phyloP scores from a whole-genome alignment of 2,797 vertebrate genomes.

The Takifugu ocellatus region DNA sequence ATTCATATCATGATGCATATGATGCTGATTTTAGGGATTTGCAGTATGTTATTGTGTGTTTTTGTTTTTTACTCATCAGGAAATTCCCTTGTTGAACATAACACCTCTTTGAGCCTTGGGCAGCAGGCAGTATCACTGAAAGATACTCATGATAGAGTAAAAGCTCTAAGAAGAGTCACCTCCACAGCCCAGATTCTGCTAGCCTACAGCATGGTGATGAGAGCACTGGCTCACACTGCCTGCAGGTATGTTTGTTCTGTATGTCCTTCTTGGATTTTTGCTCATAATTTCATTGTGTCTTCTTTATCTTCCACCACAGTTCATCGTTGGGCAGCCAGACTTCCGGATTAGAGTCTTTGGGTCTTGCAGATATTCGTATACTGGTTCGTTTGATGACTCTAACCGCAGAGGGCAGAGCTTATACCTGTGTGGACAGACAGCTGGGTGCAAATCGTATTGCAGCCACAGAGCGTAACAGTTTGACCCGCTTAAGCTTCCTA shows the following conservation, averaged over 20 bases:
- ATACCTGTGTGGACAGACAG: conserved; percentile 62
- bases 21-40: no score
- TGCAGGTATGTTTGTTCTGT: conserved; percentile 60
- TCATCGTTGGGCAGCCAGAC: conserved; percentile 71
- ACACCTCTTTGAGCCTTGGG: conserved; percentile 73
- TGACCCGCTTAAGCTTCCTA: conserved; percentile 75
- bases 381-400: conserved; percentile 81
- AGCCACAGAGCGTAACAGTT: conserved; percentile 54
- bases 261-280: background rate
- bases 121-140: conserved; percentile 78
- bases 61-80: conserved; percentile 40
- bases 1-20: no score
- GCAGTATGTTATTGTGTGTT: no score
- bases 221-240: conserved; percentile 77
- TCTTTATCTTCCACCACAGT: conserved; percentile 41
- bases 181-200: conserved; percentile 80
- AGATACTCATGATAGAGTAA: conserved; percentile 76
- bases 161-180: conserved; percentile 77
- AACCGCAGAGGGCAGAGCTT: conserved; percentile 75
- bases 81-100: conserved; percentile 63
- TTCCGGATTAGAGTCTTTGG: conserved; percentile 77
- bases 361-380: conserved; percentile 79
- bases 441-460: conserved; percentile 38
- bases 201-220: conserved; percentile 82
- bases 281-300: background rate